phyloP scores from a whole-genome alignment of 2,113 vertebrate species.

The Pseudonaja textilis region DNA sequence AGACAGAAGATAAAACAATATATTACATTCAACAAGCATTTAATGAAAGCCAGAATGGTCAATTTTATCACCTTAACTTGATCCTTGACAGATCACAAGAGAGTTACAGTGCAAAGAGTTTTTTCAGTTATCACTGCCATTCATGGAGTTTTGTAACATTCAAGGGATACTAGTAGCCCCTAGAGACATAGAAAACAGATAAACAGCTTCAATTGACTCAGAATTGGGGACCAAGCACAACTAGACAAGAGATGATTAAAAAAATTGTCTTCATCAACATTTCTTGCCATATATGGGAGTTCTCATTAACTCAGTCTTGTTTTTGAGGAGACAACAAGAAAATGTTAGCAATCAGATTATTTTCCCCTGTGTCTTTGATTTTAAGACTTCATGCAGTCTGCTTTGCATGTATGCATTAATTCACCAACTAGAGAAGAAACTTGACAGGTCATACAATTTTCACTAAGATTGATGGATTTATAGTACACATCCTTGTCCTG shows the following conservation, averaged over 20 bases:
- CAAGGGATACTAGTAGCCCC: neutral
- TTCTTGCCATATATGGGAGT: neutral
- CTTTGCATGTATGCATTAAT: neutral
- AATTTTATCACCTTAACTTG: neutral
- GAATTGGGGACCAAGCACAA: neutral
- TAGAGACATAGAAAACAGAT: neutral
- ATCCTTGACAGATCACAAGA: neutral
- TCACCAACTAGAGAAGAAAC: neutral
- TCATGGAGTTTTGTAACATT: neutral
- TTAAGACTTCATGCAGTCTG: neutral
- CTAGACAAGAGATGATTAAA: neutral
- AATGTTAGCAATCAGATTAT: neutral
- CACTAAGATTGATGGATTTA: neutral
- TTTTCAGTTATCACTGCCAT: neutral
- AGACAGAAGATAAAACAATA: conserved; percentile 29
- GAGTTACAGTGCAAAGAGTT: neutral
- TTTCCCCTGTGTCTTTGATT: neutral
- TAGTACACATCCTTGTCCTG: neutral
- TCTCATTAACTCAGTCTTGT: neutral
- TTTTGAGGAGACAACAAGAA: neutral
- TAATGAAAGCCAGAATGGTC: neutral
- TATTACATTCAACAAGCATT: conserved; percentile 4
- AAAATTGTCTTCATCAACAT: neutral
- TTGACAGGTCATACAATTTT: neutral
- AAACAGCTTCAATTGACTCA: neutral